phyloP scores from a whole-genome alignment of 1,140 invertebrate genomes.

The Anastrepha obliqua region DNA sequence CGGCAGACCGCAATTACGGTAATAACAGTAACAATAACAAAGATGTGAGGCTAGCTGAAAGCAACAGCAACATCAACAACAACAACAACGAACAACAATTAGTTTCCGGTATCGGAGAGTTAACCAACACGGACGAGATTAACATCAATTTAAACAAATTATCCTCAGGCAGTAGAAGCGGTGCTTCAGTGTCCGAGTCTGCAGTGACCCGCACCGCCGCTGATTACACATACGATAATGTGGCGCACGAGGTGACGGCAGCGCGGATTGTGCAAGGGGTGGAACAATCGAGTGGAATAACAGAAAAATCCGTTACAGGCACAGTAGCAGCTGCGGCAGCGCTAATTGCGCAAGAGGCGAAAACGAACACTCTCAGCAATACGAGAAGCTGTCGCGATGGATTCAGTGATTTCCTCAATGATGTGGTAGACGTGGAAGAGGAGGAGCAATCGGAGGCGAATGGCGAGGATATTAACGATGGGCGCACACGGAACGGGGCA shows the following conservation, averaged over 20 bases:
- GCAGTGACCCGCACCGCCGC: background rate
- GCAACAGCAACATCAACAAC: constrained; percentile 20
- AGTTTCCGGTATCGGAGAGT: background rate
- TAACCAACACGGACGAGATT: constrained; percentile 43
- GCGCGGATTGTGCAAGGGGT: background rate
- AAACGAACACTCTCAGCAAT: background rate
- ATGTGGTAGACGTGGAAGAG: constrained; percentile 56
- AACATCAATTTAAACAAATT: constrained; percentile 51
- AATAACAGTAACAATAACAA: constrained; percentile 52
- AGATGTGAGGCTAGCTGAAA: background rate
- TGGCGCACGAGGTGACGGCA: background rate
- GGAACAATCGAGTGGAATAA: background rate
- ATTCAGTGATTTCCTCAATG: constrained; percentile 56
- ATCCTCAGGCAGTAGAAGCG: constrained; percentile 6
- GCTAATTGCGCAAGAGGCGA: constrained; percentile 23
- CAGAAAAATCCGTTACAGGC: constrained; percentile 5
- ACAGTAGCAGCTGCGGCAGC: background rate
- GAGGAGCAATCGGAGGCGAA: constrained; percentile 21
- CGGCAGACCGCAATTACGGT: constrained; percentile 20
- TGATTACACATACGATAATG: constrained; percentile 2
- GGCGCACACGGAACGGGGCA: background rate
- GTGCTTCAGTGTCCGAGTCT: background rate
- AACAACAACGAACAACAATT: constrained; percentile 46
- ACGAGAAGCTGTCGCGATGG: constrained; percentile 37
- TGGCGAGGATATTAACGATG: background rate